Evolutionary conservation across 2,113 vertebrate species (phyloP).

Genomic region (Cranoglanis bouderius): DNA sequence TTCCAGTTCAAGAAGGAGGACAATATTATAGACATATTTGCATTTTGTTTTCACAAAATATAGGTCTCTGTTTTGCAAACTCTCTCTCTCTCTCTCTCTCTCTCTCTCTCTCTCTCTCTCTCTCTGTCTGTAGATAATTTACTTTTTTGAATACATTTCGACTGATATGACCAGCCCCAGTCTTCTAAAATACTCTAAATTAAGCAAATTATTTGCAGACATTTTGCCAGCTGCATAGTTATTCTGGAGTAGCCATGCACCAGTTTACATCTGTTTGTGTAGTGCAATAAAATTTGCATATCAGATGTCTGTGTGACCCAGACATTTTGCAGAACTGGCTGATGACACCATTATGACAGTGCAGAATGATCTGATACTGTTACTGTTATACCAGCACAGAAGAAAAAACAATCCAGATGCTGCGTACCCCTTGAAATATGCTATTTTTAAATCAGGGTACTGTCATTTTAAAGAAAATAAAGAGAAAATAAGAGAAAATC

Average conservation of each 20-base stretch:
- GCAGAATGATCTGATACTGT: not conserved
- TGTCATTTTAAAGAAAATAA: slow-evolving; percentile 8
- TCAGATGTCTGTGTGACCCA: not conserved
- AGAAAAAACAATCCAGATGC: not conserved
- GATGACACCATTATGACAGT: not conserved
- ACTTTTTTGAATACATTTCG: slow-evolving; percentile 1
- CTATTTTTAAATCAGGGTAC: slow-evolving; percentile 9
- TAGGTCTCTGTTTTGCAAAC: too few species aligned
- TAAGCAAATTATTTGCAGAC: not conserved
- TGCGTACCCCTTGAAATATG: not conserved
- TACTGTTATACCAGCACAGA: not conserved
- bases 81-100: not conserved
- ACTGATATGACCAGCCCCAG: not conserved
- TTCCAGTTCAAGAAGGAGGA: too few species aligned
- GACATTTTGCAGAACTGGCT: not conserved
- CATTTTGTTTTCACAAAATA: too few species aligned
- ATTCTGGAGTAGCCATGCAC: not conserved
- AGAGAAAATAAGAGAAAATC: slow-evolving; percentile 19
- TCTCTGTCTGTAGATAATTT: not conserved
- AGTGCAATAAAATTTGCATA: not conserved
- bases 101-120: not conserved
- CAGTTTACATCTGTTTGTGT: not conserved
- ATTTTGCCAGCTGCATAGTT: not conserved
- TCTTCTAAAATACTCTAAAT: not conserved
- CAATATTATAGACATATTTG: too few species aligned